A percentile compares a stretch with the other conserved stretches of the same genome.
These are phyloP conservation scores for Ceriagrion tenellum DNA, from an alignment of 2,888 invertebrate genomes.

Conservation along the genomic window DNA sequence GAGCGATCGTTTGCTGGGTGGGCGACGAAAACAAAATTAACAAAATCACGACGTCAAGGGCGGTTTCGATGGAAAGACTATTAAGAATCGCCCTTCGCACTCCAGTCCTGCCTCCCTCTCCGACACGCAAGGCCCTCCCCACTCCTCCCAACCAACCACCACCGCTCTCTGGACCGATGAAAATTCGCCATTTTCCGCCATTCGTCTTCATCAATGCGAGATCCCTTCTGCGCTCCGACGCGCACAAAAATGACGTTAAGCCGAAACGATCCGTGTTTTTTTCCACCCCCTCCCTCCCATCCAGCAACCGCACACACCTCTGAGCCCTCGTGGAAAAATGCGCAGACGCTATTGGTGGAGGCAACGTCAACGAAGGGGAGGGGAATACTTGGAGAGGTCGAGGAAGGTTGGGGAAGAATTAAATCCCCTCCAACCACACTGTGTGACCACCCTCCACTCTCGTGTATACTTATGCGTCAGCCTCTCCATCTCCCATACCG, in stretches of 20 bases:
- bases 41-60: not conserved
- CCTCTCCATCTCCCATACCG: no score
- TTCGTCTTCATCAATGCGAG: slow-evolving; percentile 46
- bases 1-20: no score
- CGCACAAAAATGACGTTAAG: slow-evolving; percentile 43
- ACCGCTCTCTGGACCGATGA: not conserved
- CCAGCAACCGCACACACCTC: not conserved
- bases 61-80: slow-evolving; percentile 1
- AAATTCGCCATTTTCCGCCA: not conserved
- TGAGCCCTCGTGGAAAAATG: not conserved
- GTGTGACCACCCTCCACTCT: no score
- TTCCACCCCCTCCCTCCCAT: not conserved
- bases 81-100: not conserved
- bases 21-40: not conserved
- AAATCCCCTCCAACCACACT: not conserved
- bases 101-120: not conserved
- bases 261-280: slow-evolving; percentile 34
- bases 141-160: not conserved
- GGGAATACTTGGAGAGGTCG: not conserved
- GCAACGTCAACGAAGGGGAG: not conserved
- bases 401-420: not conserved
- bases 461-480: no score
- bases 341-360: not conserved
- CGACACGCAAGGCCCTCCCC: not conserved
- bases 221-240: not conserved